phyloP scores from a whole-genome alignment of 2,113 vertebrate species.

The Engystomops pustulosus region DNA sequence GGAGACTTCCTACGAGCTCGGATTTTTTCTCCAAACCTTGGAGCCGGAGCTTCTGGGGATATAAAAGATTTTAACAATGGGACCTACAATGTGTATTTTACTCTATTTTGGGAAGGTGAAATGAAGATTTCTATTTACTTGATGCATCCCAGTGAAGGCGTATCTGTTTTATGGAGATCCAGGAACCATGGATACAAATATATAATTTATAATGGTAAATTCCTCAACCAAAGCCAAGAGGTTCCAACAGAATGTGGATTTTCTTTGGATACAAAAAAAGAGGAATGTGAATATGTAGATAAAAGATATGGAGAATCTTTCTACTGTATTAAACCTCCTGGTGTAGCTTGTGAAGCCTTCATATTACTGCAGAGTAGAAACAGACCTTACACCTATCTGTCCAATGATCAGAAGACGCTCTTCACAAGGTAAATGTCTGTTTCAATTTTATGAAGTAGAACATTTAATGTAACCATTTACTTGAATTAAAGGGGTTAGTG shows the following conservation, averaged over 20 bases:
- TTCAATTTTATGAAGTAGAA: not conserved
- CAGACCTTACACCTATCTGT: not conserved
- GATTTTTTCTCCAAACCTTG: slow-evolving; percentile 58
- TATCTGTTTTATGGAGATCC: slow-evolving; percentile 62
- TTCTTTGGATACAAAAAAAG: not conserved
- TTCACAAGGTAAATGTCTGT: slow-evolving; percentile 24
- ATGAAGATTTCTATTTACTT: slow-evolving; percentile 65
- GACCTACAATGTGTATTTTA: slow-evolving; percentile 66
- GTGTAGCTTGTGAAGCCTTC: slow-evolving; percentile 10
- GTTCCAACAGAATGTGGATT: slow-evolving; percentile 28
- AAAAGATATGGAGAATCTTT: slow-evolving; percentile 62
- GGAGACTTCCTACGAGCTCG: slow-evolving; percentile 67
- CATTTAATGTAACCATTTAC: not conserved
- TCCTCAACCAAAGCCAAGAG: not conserved
- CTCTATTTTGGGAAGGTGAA: slow-evolving; percentile 65
- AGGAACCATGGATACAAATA: slow-evolving; percentile 60
- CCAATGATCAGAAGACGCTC: slow-evolving; percentile 10
- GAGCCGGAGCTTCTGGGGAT: slow-evolving; percentile 60
- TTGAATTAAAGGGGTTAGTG: too few relatives aligned
- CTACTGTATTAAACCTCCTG: slow-evolving; percentile 49
- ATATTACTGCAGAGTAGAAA: not conserved
- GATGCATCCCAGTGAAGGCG: slow-evolving; percentile 68
- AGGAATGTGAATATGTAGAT: slow-evolving; percentile 61
- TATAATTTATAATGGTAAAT: slow-evolving; percentile 24
- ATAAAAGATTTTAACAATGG: slow-evolving; percentile 64